Conservation (phyloP, 1,140 invertebrate species). For the Drosophila mojavensis region DNA sequence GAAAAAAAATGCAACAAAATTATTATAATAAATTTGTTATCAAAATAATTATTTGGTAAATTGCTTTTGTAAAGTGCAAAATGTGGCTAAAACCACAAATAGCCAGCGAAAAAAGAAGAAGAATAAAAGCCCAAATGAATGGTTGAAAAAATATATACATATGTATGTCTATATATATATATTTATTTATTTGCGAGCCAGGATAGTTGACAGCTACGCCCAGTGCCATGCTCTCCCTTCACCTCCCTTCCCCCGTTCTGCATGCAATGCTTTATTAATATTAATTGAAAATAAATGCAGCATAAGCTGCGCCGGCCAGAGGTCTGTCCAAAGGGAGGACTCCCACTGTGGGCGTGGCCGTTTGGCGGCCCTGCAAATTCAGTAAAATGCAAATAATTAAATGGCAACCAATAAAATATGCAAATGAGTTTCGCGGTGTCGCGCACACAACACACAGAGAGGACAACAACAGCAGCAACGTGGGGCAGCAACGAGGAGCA, state of each 20-base stretch:
- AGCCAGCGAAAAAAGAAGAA: constrained; percentile 27
- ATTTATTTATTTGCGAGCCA: constrained; percentile 38
- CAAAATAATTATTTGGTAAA: constrained; percentile 73
- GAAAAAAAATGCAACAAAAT: not conserved
- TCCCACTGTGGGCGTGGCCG: not conserved
- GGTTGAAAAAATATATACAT: constrained; percentile 22
- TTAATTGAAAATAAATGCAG: constrained; percentile 82
- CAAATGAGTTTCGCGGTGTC: constrained; percentile 67
- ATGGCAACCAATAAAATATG: constrained; percentile 81
- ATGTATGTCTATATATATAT: constrained; percentile 40
- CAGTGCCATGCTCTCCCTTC: not conserved
- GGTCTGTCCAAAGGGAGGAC: constrained; percentile 19
- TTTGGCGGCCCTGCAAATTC: constrained; percentile 44
- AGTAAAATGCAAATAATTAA: constrained; percentile 81
- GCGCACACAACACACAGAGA: constrained; percentile 32
- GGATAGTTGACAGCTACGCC: not conserved
- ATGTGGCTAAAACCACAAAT: constrained; percentile 15
- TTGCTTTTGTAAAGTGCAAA: constrained; percentile 58
- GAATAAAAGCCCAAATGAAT: constrained; percentile 58
- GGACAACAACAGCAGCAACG: not conserved
- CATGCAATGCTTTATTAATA: constrained; percentile 68
- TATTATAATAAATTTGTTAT: constrained; percentile 45
- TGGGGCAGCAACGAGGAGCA: not conserved
- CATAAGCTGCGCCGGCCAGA: constrained; percentile 68
- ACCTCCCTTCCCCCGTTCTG: too few relatives aligned